Base-by-base conservation (phyloP, 2,797 vertebrate genomes). In the Lagocephalus sceleratus region DNA sequence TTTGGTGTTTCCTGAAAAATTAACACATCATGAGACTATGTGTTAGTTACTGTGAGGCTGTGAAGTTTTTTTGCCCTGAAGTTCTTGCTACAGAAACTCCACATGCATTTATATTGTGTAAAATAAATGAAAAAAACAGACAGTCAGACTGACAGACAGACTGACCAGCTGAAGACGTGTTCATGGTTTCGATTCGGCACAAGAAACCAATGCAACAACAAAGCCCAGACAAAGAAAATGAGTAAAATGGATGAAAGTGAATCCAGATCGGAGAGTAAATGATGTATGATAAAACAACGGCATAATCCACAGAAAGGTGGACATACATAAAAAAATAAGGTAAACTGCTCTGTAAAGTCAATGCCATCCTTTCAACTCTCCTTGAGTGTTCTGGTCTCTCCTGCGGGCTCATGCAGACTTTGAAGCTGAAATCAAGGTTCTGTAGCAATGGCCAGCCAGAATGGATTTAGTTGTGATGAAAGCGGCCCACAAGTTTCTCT, bases 351-450 rank as follows among this genome's bases (percentile, higher is more conserved):
- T 14, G 47, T 47, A 42, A 59, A 56, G 56, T 20, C 2, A 5
- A 0, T 15, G 17, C n/a, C 11, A 25, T 66, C 47, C 66, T 66
- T 52, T 78, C 53, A 71, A 57, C 58, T 71, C 63, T 52, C 51
- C 54, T 51, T 54, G 49, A 60, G 60, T 52, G 47, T 57, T 52
- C 55, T 47, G 1, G 20, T 19, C 20, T 63, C 35, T 35, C 16
- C 40, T 35, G 32, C 32, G 63, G 42, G 47, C 43, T 73, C 47
- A 40, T 46, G 45, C 32, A 29, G 46, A 47, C 78, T 81, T 78
- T 80, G 76, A 80, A 79, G 78, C 64, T 45, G 44, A 68, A 78
- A 61, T 64, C 57, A 54, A 59, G 63, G 65, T 46, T 43, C 51
- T 17, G 16, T 54, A 41, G 51, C 56, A 32, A 57, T 50, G 57